Evolutionary conservation across 2,797 vertebrate genomes (phyloP), one percentile per base, ranked within the genome.

Genomic region (Parauchenoglanis punctatus): DNA sequence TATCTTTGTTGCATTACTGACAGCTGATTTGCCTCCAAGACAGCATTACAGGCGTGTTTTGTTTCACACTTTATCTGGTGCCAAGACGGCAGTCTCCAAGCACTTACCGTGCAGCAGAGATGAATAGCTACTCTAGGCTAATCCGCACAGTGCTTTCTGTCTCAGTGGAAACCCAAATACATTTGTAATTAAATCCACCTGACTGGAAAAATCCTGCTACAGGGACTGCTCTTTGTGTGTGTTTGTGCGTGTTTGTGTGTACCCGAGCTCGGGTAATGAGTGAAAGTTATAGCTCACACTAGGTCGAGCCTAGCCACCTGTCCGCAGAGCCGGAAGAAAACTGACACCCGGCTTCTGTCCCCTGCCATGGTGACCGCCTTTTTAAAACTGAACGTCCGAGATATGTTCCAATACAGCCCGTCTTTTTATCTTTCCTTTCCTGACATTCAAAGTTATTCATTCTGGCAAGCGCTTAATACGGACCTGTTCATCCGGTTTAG

Each of bases 161-260:
- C 81, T 85, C 49, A 70, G 35, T 80, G 68, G 61, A 88, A 85
- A 89, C 59, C 76, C 67, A 31, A 82, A 77, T 81, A 76, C 52
- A 73, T 52, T 83, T 58, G 18, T 4, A 81, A 59, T 88, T 86
- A 88, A 85, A 85, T 89, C 85, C 81, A 83, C 59, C 80, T 77
- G 84, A 85, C 90, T 81, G 88, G 92, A 93, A 92, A 93, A 94
- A 94, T 84, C 91, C 89, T 91, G 92, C 85, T 78, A 73, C 59
- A 83, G 52, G 85, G 72, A 65, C 54, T 13, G 80, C 7, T 7
- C 58, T 81, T 40, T 87, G 59, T 68, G 63, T 52, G 67, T 25
- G 56, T 86, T 40, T 81, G 70, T 49, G 44, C 7, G 0, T 61
- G 81, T 61, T 54, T 72, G 70, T 78, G 18, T 72, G 63, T 75